Evolutionary conservation across 2,797 vertebrate species (phyloP).

Genomic region (Dallia pectoralis): DNA sequence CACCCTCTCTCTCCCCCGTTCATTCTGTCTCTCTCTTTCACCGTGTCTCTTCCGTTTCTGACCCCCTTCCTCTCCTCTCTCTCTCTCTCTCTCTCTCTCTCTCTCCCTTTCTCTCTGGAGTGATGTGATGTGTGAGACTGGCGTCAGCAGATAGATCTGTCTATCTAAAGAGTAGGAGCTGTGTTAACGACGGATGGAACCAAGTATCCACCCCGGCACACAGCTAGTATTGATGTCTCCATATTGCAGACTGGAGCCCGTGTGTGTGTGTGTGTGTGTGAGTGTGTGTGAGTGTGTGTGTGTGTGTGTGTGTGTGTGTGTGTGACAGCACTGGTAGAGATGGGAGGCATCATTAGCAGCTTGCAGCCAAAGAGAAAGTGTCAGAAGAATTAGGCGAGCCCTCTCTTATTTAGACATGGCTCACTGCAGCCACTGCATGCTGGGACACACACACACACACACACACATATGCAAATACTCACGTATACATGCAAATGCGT

Average conservation of each 20-base stretch:
- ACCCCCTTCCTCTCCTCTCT: neutral
- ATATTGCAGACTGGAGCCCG: constrained; percentile 43
- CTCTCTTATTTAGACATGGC: constrained; percentile 84
- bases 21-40: constrained; percentile 30
- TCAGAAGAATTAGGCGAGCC: constrained; percentile 71
- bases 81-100: neutral
- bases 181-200: constrained; percentile 33
- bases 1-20: neutral
- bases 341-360: constrained; percentile 58
- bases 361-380: constrained; percentile 66
- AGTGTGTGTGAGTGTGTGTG: too few relatives aligned
- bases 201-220: constrained; percentile 49
- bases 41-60: neutral
- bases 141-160: constrained; percentile 28
- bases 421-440: constrained; percentile 81
- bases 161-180: constrained; percentile 53
- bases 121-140: constrained; percentile 34
- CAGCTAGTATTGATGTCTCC: constrained; percentile 73
- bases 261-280: neutral
- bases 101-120: neutral
- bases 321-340: constrained; percentile 70
- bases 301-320: too few relatives aligned
- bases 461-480: neutral
- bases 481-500: neutral
- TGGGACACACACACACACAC: constrained; percentile 76